Evolutionary conservation across 2,113 vertebrate genomes (phyloP), one percentile per base, ranked within the genome.

Genomic region (Phycodurus eques): DNA sequence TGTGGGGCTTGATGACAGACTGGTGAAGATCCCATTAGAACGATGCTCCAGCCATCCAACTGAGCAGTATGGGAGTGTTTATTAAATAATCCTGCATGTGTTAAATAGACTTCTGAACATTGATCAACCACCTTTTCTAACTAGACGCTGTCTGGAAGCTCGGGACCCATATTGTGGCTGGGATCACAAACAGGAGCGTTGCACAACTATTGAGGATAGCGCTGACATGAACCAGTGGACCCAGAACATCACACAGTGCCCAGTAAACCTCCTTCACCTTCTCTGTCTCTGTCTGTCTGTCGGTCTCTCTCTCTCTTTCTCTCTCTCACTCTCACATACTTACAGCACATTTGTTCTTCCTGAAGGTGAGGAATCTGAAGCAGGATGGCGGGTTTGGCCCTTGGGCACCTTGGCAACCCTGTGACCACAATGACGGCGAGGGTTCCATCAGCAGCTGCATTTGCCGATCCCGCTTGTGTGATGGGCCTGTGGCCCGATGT

Each of bases 81-180:
- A 42, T 22, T 17, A 46, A 35, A 77, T 19, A 22, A 13, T 31
- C 43, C 35, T 62, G 53, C n/a, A 66, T 15, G 10, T 57, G 11
- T 14, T 46, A 27, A 47, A 49, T 19, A 2, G 9, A 31, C 22
- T 35, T 43, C 60, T 39, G 2, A 66, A 49, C 20, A n/a, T 27
- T 47, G 64, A 66, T 72, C 68, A 31, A 64, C 1, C 62, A 74
- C 47, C 0, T 54, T 5, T 46, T 47, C 44, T 66, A 47, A 27
- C 54, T n/a, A 99, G 97, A 51, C 74, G 93, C n/a, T 99, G 97
- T 83, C 84, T 95, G 76, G 94, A 94, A 59, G 96, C 96, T 27
- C 94, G 96, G 78, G 96, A 99, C 85, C 97, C 97, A 1, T 99
- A 99, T 51, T 99, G 97, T 22, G 97, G 97, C 70, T 99, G 97